phyloP scores from a whole-genome alignment of 1,140 invertebrate species.

The Nymphalis io region DNA sequence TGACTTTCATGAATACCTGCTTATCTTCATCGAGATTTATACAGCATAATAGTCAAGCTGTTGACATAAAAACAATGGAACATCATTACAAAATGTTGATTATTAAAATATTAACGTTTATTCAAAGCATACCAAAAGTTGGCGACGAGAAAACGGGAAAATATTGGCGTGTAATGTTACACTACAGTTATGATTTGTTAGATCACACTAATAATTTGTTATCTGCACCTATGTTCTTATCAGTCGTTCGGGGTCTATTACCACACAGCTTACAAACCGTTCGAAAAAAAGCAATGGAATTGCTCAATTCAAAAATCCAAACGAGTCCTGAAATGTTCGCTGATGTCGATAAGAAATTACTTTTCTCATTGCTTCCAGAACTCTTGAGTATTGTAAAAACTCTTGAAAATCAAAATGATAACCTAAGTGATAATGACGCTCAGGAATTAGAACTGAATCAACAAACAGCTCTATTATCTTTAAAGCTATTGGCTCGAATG shows the following conservation, averaged over 20 bases:
- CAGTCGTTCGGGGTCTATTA: constrained; percentile 87
- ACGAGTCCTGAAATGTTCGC: constrained; percentile 83
- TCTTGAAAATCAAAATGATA: constrained; percentile 73
- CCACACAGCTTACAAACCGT: constrained; percentile 86
- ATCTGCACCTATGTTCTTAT: constrained; percentile 88
- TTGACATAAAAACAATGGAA: constrained; percentile 80
- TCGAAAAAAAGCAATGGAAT: constrained; percentile 89
- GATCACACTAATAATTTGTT: constrained; percentile 89
- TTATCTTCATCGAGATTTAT: constrained; percentile 86
- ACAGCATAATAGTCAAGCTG: constrained; percentile 81
- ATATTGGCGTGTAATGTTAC: constrained; percentile 90
- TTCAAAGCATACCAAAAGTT: constrained; percentile 83
- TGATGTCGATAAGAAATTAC: constrained; percentile 71
- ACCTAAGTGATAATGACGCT: constrained; percentile 67
- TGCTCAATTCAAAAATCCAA: constrained; percentile 90
- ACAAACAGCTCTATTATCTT: constrained; percentile 89
- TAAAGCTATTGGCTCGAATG: constrained; percentile 89
- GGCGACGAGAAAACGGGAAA: constrained; percentile 84
- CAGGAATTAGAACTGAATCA: constrained; percentile 84
- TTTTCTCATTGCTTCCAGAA: constrained; percentile 83
- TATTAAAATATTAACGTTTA: constrained; percentile 84
- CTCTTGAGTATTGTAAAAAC: constrained; percentile 84
- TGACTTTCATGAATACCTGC: constrained; percentile 86
- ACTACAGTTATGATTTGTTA: constrained; percentile 88
- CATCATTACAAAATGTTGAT: constrained; percentile 85